phyloP scores from a whole-genome alignment of 2,888 invertebrate species.

The Drosophila neotestacea region DNA sequence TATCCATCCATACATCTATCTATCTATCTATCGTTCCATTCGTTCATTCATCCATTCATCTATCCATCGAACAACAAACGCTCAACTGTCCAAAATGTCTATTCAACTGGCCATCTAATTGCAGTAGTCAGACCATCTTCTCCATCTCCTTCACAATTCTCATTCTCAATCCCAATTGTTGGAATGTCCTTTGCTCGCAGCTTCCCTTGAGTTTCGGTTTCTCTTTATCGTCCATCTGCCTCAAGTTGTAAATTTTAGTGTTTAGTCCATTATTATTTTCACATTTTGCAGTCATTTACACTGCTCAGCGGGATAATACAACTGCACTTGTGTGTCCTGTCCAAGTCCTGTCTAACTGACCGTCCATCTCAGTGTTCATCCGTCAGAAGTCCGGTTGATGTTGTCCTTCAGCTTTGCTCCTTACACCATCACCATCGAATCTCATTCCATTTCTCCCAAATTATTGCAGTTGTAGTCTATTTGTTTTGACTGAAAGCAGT shows the following conservation, averaged over 20 bases:
- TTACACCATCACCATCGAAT: conserved; percentile 12
- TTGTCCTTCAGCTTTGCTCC: conserved; percentile 40
- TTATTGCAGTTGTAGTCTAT: conserved; percentile 35
- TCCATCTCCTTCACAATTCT: not conserved
- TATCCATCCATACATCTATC: conserved; percentile 19
- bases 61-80: conserved; percentile 47
- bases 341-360: conserved; percentile 17
- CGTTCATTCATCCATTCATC: conserved; percentile 25
- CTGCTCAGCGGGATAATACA: conserved; percentile 58
- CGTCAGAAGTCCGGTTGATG: conserved; percentile 52
- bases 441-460: conserved; percentile 20
- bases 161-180: conserved; percentile 2
- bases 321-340: conserved; percentile 33
- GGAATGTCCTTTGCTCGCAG: conserved; percentile 52
- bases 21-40: conserved; percentile 26
- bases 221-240: conserved; percentile 25
- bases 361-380: conserved; percentile 42
- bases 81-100: conserved; percentile 59
- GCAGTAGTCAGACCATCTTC: conserved; percentile 49
- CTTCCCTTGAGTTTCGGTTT: conserved; percentile 24
- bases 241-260: conserved; percentile 69
- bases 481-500: conserved; percentile 39
- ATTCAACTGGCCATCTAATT: conserved; percentile 66
- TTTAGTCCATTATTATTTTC: conserved; percentile 74
- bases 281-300: conserved; percentile 69